These are phyloP conservation scores for Tretioscincus oriximinensis DNA, from an alignment of 2,113 vertebrate species.

Conservation along the genomic window DNA sequence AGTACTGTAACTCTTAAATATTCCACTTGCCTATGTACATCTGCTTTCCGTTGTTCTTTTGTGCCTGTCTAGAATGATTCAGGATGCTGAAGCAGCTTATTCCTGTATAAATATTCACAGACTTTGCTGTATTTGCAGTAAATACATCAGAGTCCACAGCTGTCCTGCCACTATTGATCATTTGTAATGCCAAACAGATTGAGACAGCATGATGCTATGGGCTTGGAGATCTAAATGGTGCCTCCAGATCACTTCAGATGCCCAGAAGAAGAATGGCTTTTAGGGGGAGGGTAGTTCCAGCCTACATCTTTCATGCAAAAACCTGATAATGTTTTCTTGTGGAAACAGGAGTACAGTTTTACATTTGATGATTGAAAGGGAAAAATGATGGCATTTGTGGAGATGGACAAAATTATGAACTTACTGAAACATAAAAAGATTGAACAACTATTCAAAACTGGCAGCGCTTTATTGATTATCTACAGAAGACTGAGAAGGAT, in stretches of 20 bases:
- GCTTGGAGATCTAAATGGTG: conserved; percentile 4
- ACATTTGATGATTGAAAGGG: too few relatives aligned
- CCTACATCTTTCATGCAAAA: neutral
- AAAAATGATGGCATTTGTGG: too few relatives aligned
- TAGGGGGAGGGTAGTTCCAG: neutral
- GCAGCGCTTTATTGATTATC: too few relatives aligned
- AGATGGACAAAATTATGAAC: too few relatives aligned
- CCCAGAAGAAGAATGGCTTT: neutral
- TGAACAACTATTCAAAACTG: too few relatives aligned
- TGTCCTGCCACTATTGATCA: neutral
- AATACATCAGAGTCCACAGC: conserved; percentile 6
- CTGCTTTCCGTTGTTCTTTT: conserved; percentile 48
- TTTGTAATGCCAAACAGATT: conserved; percentile 23
- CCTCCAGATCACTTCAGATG: neutral
- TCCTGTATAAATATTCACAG: conserved; percentile 59
- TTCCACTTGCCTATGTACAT: conserved; percentile 46
- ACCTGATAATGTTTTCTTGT: neutral
- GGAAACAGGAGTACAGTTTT: neutral
- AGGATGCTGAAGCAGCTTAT: conserved; percentile 63
- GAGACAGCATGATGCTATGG: conserved; percentile 21
- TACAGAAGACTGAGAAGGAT: too few relatives aligned
- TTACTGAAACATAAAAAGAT: too few relatives aligned
- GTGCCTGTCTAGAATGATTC: conserved; percentile 59
- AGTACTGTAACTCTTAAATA: conserved; percentile 25
- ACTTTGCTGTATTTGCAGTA: conserved; percentile 26